A percentile compares a stretch with the other conserved stretches of the same genome.
phyloP scores from a whole-genome alignment of 2,888 invertebrate genomes.

The Dicyrtomina minuta region DNA sequence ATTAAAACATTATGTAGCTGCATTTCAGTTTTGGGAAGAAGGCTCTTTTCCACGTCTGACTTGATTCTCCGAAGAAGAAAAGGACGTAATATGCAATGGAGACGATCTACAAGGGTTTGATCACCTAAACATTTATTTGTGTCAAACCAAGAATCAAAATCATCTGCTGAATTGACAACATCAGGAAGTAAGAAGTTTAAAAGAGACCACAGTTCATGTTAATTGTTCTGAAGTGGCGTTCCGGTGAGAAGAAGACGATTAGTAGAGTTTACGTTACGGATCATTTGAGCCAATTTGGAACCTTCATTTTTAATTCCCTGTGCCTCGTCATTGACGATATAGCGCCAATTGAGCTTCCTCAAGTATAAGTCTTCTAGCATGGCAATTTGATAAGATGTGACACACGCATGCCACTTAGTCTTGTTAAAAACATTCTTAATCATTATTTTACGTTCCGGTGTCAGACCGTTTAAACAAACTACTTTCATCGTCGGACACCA shows the following conservation, averaged over 20 bases:
- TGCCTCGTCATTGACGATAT: slow-evolving; percentile 70
- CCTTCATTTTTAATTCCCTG: slow-evolving; percentile 69
- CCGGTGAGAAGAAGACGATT: slow-evolving; percentile 70
- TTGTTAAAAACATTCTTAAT: too few species aligned
- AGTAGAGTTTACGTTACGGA: slow-evolving; percentile 58
- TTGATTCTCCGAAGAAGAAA: slow-evolving; percentile 70
- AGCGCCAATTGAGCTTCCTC: slow-evolving; percentile 61
- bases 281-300: slow-evolving; percentile 57
- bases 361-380: slow-evolving; percentile 59
- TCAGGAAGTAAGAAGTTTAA: slow-evolving; percentile 70
- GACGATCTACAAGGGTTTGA: slow-evolving; percentile 37
- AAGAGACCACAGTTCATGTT: slow-evolving; percentile 70
- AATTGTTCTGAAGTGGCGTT: slow-evolving; percentile 72
- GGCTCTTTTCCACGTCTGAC: slow-evolving; percentile 64
- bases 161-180: slow-evolving; percentile 62
- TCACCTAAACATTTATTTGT: slow-evolving; percentile 41
- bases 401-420: slow-evolving; percentile 46
- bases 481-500: slow-evolving; percentile 59
- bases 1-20: slow-evolving; percentile 62
- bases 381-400: slow-evolving; percentile 65
- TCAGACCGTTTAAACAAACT: too few species aligned
- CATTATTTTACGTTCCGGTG: too few species aligned
- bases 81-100: slow-evolving; percentile 60
- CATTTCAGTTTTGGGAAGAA: slow-evolving; percentile 69
- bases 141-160: slow-evolving; percentile 68